phyloP scores from a whole-genome alignment of 23 tunicate species.

The Styela plicata region DNA sequence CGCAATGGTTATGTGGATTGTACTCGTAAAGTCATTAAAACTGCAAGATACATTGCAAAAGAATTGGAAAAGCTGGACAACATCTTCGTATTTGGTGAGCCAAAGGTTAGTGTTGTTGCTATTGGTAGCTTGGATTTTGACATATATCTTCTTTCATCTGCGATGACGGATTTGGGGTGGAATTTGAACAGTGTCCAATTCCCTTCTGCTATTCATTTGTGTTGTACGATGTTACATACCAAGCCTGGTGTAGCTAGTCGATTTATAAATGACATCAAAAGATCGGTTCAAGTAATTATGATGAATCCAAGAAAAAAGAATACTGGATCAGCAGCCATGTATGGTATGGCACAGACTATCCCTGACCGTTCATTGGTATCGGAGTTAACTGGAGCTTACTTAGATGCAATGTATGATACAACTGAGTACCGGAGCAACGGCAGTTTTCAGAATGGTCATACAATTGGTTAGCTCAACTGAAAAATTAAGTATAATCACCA shows the following conservation, averaged over 20 bases:
- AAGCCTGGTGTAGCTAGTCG: constrained; percentile 76
- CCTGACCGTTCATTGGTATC: constrained; percentile 87
- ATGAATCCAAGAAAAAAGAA: constrained; percentile 46
- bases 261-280: constrained; percentile 42
- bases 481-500: too few relatives aligned
- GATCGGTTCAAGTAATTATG: constrained; percentile 46
- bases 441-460: not conserved
- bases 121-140: constrained; percentile 79
- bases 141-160: constrained; percentile 64
- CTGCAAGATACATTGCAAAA: constrained; percentile 56
- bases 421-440: not conserved
- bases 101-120: constrained; percentile 79
- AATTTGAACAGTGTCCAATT: constrained; percentile 76
- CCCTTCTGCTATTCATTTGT: constrained; percentile 89
- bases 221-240: constrained; percentile 71
- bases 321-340: constrained; percentile 88
- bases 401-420: constrained; percentile 85
- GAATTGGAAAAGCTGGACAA: constrained; percentile 42
- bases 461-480: too few relatives aligned
- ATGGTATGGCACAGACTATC: constrained; percentile 88
- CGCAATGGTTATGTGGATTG: constrained; percentile 67
- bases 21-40: constrained; percentile 54
- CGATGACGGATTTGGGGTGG: constrained; percentile 67
- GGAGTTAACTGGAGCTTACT: constrained; percentile 41
- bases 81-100: constrained; percentile 73